A percentile compares a stretch with the other conserved stretches of the same genome.
Conservation (phyloP, 2,797 vertebrate species). For the Nasua narica region DNA sequence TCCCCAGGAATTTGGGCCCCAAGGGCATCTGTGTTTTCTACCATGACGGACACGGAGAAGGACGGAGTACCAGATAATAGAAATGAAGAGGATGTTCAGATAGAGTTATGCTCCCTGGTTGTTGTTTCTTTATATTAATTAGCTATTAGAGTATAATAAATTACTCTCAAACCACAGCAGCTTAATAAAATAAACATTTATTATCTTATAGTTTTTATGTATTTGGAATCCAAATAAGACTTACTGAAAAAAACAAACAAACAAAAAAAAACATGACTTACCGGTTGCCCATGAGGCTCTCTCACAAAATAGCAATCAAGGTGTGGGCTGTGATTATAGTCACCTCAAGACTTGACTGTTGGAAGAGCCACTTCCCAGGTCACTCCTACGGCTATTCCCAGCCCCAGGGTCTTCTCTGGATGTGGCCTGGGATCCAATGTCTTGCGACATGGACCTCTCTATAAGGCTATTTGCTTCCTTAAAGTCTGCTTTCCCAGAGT, state of each 20-base stretch:
- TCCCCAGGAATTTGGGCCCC: not conserved
- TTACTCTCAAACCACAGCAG: not conserved
- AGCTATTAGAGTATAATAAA: not conserved
- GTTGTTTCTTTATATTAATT: not conserved
- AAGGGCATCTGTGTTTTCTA: not conserved
- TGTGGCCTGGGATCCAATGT: not conserved
- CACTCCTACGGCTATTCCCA: not conserved
- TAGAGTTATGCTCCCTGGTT: not conserved
- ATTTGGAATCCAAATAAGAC: not conserved
- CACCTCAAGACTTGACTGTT: not conserved
- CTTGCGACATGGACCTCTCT: not conserved
- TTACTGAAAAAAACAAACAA: not conserved
- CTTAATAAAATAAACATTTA: not conserved
- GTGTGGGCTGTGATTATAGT: not conserved
- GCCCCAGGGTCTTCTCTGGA: not conserved
- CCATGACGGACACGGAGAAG: not conserved
- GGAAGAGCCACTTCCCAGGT: not conserved
- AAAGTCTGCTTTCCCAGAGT: not conserved
- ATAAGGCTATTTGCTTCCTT: not conserved
- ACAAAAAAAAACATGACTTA: not conserved
- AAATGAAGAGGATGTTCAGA: not conserved
- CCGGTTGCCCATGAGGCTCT: not conserved
- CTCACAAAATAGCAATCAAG: not conserved
- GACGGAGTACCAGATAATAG: not conserved
- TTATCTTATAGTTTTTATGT: not conserved